Conservation (phyloP, 2,888 invertebrate genomes). For the Drosophila subsilvestris region DNA sequence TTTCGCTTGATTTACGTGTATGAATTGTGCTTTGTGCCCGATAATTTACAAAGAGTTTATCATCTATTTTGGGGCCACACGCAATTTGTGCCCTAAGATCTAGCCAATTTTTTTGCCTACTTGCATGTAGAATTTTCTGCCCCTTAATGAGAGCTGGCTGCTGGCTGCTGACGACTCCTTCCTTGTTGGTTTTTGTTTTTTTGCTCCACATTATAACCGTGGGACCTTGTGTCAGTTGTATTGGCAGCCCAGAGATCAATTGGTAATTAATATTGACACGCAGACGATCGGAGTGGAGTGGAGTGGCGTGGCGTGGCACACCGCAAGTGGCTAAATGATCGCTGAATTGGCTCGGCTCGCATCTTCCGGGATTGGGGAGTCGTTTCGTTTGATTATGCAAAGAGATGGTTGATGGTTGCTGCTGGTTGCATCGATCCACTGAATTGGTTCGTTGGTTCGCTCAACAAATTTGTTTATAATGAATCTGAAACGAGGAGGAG, state of each 20-base stretch:
- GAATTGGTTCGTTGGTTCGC: slow-evolving; percentile 31
- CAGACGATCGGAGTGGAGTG: too few species aligned
- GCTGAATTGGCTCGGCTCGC: slow-evolving; percentile 28
- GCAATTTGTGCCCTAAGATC: background rate
- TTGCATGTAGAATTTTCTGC: too few species aligned
- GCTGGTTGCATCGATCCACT: background rate
- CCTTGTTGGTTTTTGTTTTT: slow-evolving; percentile 15
- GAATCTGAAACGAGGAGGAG: too few species aligned
- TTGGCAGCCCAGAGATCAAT: slow-evolving; percentile 21
- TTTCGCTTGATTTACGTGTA: slow-evolving; percentile 11
- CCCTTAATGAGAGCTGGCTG: too few species aligned
- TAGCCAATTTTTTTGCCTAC: too few species aligned
- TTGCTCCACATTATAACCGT: slow-evolving; percentile 57
- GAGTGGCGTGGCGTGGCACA: too few species aligned
- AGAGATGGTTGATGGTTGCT: slow-evolving; percentile 14
- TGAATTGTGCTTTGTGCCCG: background rate
- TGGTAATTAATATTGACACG: slow-evolving; percentile 54
- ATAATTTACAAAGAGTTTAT: slow-evolving; percentile 1
- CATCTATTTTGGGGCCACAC: too few species aligned
- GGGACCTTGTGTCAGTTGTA: slow-evolving; percentile 37
- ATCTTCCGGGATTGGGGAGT: slow-evolving; percentile 61
- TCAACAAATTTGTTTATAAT: slow-evolving; percentile 70
- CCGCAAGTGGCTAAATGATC: slow-evolving; percentile 23
- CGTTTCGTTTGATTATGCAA: slow-evolving; percentile 39
- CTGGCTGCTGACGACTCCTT: slow-evolving; percentile 3